phyloP scores from a whole-genome alignment of 2,888 invertebrate genomes.

The Anagyrus pseudococci region DNA sequence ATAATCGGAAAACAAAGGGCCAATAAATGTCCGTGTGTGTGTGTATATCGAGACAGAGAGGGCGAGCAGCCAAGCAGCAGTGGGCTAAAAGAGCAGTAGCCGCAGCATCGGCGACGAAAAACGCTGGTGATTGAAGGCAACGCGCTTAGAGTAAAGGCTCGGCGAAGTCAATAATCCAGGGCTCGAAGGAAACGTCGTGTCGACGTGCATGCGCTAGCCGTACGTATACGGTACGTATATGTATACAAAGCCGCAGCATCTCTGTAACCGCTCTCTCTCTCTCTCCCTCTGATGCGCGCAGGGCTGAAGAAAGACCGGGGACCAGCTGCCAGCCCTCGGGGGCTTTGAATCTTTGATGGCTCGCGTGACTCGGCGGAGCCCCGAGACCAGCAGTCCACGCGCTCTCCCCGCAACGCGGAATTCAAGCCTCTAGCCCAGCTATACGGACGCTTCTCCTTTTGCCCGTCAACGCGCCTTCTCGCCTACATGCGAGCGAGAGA shows the following conservation, averaged over 20 bases:
- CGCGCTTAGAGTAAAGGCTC: constrained; percentile 34
- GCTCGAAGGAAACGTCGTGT: constrained; percentile 11
- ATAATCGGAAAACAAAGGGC: too few relatives aligned
- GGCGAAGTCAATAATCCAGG: constrained; percentile 23
- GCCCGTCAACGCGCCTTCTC: too few relatives aligned
- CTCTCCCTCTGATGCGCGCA: too few relatives aligned
- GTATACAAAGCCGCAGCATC: constrained; percentile 18
- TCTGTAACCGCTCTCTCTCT: too few relatives aligned
- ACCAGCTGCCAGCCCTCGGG: constrained; percentile 59
- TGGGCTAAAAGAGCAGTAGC: background rate
- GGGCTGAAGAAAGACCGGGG: too few relatives aligned
- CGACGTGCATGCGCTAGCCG: background rate
- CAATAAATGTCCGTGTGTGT: too few relatives aligned
- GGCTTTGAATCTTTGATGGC: constrained; percentile 59
- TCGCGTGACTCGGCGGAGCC: constrained; percentile 58
- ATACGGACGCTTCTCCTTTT: too few relatives aligned
- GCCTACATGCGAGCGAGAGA: too few relatives aligned
- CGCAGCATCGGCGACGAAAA: background rate
- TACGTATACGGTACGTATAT: background rate
- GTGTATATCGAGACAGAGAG: too few relatives aligned
- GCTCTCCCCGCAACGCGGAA: background rate
- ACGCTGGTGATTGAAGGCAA: constrained; percentile 13
- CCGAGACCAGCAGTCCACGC: constrained; percentile 1
- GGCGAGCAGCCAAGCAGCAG: too few relatives aligned
- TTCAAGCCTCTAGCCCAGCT: background rate